A percentile compares a stretch with the other conserved stretches of the same genome.
phyloP scores from a whole-genome alignment of 2,113 vertebrate species.

The Aepyceros melampus region DNA sequence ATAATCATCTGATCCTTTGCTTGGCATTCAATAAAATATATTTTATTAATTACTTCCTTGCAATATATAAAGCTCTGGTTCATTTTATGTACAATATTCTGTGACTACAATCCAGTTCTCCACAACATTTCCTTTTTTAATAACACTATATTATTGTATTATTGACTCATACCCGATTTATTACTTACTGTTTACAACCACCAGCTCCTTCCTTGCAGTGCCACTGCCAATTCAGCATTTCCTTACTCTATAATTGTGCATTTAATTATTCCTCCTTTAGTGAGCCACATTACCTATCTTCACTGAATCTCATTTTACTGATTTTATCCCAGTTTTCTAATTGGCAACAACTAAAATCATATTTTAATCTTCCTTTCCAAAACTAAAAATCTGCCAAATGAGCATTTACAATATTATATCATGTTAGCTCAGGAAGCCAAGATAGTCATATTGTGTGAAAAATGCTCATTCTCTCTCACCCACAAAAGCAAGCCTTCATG shows the following conservation, averaged over 20 bases:
- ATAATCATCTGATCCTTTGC: not conserved
- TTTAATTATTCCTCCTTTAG: not conserved
- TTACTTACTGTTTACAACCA: not conserved
- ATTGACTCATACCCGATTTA: not conserved
- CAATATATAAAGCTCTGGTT: not conserved
- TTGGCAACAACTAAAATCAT: not conserved
- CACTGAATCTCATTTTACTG: constrained; percentile 3
- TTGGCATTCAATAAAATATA: not conserved
- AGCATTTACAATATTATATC: not conserved
- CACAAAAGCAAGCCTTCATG: not conserved
- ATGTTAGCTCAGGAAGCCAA: not conserved
- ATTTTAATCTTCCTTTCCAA: constrained; percentile 45
- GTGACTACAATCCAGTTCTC: not conserved
- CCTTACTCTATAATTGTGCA: not conserved
- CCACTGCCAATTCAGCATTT: not conserved
- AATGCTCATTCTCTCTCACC: not conserved
- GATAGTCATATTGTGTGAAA: not conserved
- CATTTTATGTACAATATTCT: not conserved
- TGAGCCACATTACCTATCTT: not conserved
- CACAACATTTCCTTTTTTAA: not conserved
- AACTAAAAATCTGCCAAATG: not conserved
- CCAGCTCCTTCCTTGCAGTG: not conserved
- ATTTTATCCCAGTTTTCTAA: not conserved
- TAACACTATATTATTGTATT: not conserved
- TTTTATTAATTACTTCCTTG: not conserved